Evolutionary conservation across 2,888 invertebrate genomes (phyloP), one percentile per base, ranked within the genome.

Genomic region (Cephus pulcher): DNA sequence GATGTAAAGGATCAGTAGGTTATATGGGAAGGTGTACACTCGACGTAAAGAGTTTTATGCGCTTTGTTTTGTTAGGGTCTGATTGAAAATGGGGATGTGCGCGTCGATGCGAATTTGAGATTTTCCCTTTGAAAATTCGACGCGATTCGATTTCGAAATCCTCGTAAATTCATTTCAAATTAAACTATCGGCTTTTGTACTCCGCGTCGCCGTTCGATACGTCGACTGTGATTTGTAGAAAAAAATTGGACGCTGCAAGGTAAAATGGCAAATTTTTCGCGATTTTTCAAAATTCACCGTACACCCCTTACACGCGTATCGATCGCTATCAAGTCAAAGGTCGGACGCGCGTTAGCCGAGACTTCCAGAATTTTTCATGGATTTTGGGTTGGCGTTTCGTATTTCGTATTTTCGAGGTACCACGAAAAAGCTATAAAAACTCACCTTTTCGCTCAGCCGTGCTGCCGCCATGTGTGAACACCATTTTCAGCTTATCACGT

Each of bases 401-500:
- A 56, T 23, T 23, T 56, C 56, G 23, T 23, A 56, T 56, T 56
- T 23, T 9, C 23, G 9, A 56, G 1, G 23, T 56, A 23, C 23
- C 6, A 6, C 56, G 15, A 23, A 23, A 56, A 23, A 9, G 23
- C 56, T 56, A 56, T 56, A 56, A 56, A 56, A 15, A 56, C 23
- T 6, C 56, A 71, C 71, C 32, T 71, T 71, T 32, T 2, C 71
- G 2, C 56, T 23, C 6, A 23, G 71, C 32, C 32, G 11, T 32
- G 32, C 32, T 12, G 71, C 12, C 71, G 33, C 56, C 71, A 71
- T 3, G 71, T 71, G 71, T 3, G 71, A 71, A 71, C 3, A 32
- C 32, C 71, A 71, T 71, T 71, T 71, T 34, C 71, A 30, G 71
- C 71, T 30, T 71, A 71, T 71, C 56, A 71, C 71, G 12, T 34